Evolutionary conservation across 2,113 vertebrate species (phyloP).

Genomic region (Chionis minor): DNA sequence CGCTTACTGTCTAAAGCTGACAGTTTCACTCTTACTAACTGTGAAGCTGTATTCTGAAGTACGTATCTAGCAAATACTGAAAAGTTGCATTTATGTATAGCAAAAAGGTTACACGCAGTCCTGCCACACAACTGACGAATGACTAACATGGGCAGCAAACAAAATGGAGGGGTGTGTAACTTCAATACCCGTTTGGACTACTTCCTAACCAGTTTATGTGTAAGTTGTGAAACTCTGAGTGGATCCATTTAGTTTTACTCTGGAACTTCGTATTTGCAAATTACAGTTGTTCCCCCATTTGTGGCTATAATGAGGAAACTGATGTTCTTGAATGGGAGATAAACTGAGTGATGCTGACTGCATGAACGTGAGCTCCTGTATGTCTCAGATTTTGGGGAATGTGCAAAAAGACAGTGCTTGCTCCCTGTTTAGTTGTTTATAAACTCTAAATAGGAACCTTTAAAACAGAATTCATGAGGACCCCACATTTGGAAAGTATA

Average conservation of each 20-base stretch:
- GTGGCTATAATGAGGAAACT: background rate
- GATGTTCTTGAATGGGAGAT: background rate
- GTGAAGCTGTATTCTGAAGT: background rate
- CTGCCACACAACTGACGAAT: background rate
- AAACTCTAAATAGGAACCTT: background rate
- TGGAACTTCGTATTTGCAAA: background rate
- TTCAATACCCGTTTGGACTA: background rate
- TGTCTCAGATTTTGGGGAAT: background rate
- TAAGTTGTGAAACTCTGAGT: background rate
- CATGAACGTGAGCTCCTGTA: background rate
- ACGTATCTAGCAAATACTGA: background rate
- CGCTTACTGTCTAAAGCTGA: background rate
- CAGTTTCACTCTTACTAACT: background rate
- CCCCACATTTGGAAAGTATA: background rate
- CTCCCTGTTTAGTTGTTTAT: background rate
- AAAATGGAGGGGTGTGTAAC: background rate
- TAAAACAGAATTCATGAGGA: background rate
- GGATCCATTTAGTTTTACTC: background rate
- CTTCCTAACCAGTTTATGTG: background rate
- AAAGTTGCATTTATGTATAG: background rate
- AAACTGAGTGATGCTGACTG: background rate
- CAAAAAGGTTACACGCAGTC: background rate
- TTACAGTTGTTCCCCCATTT: background rate
- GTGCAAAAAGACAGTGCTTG: background rate
- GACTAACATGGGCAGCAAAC: background rate